Evolutionary conservation across 2,113 vertebrate genomes (phyloP).

Genomic region (Agapornis roseicollis): DNA sequence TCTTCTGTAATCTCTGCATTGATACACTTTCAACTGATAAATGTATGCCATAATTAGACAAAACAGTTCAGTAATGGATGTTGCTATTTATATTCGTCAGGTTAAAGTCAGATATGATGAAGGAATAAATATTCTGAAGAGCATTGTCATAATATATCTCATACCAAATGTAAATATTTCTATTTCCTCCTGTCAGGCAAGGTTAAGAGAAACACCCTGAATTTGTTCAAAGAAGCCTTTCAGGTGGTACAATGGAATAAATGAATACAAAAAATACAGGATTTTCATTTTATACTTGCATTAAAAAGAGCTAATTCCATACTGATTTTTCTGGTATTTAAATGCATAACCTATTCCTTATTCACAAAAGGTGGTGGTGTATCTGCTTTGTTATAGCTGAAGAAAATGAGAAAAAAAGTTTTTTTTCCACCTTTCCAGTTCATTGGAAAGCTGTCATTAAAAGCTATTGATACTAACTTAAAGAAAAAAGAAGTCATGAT

Average conservation of each 20-base stretch:
- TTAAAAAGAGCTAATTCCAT: neutral
- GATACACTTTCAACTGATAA: neutral
- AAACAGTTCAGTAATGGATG: neutral
- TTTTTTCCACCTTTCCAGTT: neutral
- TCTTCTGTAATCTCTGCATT: neutral
- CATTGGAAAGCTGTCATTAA: neutral
- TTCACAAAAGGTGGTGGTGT: neutral
- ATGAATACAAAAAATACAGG: neutral
- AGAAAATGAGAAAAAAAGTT: neutral
- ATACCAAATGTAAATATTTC: neutral
- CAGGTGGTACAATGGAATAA: neutral
- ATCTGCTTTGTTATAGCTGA: neutral
- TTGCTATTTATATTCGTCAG: conserved; percentile 1
- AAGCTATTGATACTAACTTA: neutral
- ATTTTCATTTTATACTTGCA: neutral
- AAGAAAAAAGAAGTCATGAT: neutral
- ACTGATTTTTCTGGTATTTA: neutral
- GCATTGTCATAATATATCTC: neutral
- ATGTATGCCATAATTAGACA: neutral
- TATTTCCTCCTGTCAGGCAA: neutral
- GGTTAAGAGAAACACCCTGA: neutral
- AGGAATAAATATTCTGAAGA: neutral
- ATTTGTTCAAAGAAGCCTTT: neutral
- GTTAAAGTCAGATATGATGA: neutral
- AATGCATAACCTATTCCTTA: neutral